Evolutionary conservation across 2,113 vertebrate genomes (phyloP).

Genomic region (Xiphophorus maculatus): DNA sequence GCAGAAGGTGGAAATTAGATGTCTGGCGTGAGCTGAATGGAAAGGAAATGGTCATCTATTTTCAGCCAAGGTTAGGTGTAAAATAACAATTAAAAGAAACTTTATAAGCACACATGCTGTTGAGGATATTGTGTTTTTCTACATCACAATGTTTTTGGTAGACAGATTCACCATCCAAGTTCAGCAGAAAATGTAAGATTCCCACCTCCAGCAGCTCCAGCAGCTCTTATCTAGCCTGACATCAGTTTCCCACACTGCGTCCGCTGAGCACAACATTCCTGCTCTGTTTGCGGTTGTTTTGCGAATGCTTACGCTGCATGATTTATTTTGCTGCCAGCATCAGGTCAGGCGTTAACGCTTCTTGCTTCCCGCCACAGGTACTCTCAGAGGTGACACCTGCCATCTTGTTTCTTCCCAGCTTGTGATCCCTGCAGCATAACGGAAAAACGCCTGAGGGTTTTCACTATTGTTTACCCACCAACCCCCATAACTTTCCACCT

Average conservation of each 20-base stretch:
- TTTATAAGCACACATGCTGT: neutral
- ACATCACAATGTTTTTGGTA: no score
- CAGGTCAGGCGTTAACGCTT: neutral
- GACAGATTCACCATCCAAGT: neutral
- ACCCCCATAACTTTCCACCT: constrained; percentile 46
- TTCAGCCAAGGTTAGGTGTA: no score
- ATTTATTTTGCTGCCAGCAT: constrained; percentile 11
- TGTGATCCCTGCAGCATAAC: constrained; percentile 48
- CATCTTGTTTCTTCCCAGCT: constrained; percentile 57
- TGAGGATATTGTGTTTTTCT: neutral
- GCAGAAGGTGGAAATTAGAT: neutral
- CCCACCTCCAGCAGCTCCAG: constrained; percentile 28
- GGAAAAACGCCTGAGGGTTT: constrained; percentile 51
- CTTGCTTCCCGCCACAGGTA: constrained; percentile 12
- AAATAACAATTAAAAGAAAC: neutral
- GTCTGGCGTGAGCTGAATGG: no score
- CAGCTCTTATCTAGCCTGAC: constrained; percentile 40
- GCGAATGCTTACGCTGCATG: constrained; percentile 45
- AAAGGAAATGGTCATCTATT: no score
- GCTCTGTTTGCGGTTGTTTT: constrained; percentile 32
- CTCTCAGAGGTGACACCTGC: constrained; percentile 66
- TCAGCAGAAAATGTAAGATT: constrained; percentile 49
- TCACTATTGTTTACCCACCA: constrained; percentile 67
- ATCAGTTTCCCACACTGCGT: constrained; percentile 63
- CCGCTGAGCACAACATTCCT: constrained; percentile 8